Percentiles rank a stretch among this genome's conserved stretches.
These are phyloP conservation scores for Natrix natrix DNA, from an alignment of 2,797 vertebrate genomes.

Conservation along the genomic window DNA sequence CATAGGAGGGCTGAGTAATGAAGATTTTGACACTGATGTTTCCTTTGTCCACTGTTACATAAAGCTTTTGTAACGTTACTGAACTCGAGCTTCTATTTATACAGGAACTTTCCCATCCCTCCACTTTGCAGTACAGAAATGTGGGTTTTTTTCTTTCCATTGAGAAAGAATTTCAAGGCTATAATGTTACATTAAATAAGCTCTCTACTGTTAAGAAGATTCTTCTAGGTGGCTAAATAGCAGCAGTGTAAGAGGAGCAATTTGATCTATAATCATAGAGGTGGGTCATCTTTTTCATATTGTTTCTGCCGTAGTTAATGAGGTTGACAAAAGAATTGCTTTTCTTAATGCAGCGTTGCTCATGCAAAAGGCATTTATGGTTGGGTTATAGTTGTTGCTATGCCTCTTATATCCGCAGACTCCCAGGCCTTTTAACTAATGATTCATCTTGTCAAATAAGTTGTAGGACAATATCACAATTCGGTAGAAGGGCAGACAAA, in stretches of 20 bases:
- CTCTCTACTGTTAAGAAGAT: constrained; percentile 42
- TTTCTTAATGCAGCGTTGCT: background rate
- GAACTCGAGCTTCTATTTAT: constrained; percentile 23
- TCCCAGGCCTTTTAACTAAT: background rate
- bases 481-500: background rate
- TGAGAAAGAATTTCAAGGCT: constrained; percentile 49
- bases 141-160: background rate
- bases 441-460: background rate
- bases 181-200: constrained; percentile 53
- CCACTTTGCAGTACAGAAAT: background rate
- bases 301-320: background rate
- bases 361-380: background rate
- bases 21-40: background rate
- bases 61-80: constrained; percentile 9
- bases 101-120: constrained; percentile 11
- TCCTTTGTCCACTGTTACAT: constrained; percentile 14
- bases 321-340: background rate
- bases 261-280: constrained; percentile 63
- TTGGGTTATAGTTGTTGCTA: background rate
- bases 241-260: constrained; percentile 50
- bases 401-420: background rate
- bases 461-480: constrained; percentile 9
- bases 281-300: constrained; percentile 19
- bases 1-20: background rate
- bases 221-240: constrained; percentile 51